These are phyloP conservation scores for Acanthopagrus latus DNA, from an alignment of 2,797 vertebrate genomes.

Conservation along the genomic window DNA sequence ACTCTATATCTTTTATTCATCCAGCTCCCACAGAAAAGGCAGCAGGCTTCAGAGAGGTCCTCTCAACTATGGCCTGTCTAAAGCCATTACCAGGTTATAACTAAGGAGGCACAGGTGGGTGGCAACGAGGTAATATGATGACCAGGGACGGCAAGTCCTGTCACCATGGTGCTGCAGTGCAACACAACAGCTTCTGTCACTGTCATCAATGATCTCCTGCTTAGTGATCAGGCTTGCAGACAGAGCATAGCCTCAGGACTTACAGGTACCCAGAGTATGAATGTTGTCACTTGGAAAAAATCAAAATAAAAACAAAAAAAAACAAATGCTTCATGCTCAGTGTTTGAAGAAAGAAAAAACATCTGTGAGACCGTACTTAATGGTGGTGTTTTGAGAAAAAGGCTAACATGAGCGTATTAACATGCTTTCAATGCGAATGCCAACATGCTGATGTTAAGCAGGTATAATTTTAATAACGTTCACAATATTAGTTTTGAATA, in stretches of 20 bases:
- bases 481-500: neutral
- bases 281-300: neutral
- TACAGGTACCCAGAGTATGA: neutral
- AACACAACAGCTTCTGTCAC: slow-evolving; percentile 9
- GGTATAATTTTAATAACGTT: neutral
- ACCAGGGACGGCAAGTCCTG: slow-evolving; percentile 16
- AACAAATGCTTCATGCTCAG: neutral
- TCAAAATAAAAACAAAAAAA: neutral
- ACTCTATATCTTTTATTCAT: slow-evolving; percentile 78
- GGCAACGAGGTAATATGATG: slow-evolving; percentile 19
- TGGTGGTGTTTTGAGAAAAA: neutral
- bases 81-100: slow-evolving; percentile 17
- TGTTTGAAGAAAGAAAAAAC: neutral
- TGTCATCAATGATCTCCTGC: slow-evolving; percentile 1
- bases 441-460: too few relatives aligned
- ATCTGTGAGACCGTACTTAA: neutral
- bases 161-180: slow-evolving; percentile 5
- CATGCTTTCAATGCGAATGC: too few relatives aligned
- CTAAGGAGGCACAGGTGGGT: slow-evolving; percentile 14
- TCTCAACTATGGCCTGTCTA: slow-evolving; percentile 27
- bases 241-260: neutral
- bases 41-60: slow-evolving; percentile 8
- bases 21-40: slow-evolving; percentile 36
- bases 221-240: neutral
- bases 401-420: neutral